Conservation (phyloP, 1,140 invertebrate genomes). For the Phortica variegata region DNA sequence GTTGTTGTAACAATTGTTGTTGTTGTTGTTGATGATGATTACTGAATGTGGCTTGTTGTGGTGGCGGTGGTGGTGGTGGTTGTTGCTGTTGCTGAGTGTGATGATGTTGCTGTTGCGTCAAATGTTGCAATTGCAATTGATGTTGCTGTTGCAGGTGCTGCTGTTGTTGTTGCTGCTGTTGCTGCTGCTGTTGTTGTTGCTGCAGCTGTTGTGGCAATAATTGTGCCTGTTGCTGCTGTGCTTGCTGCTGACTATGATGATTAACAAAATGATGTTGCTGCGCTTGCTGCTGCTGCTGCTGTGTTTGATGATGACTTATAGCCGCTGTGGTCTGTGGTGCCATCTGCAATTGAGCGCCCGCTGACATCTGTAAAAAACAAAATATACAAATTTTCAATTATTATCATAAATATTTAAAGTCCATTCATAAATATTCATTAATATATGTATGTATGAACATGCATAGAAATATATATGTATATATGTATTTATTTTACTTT, state of each 20-base stretch:
- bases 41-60: constrained; percentile 16
- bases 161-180: constrained; percentile 31
- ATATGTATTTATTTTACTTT: no score
- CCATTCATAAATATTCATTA: no score
- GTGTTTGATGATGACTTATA: constrained; percentile 69
- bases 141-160: constrained; percentile 21
- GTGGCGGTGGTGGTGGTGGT: constrained; percentile 11
- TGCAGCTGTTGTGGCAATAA: constrained; percentile 24
- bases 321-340: constrained; percentile 86
- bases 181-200: constrained; percentile 19
- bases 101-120: constrained; percentile 14
- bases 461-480: no score
- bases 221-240: neutral
- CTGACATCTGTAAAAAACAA: constrained; percentile 78
- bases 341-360: constrained; percentile 92
- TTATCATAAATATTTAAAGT: no score
- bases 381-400: no score
- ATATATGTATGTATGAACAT: no score
- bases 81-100: constrained; percentile 11
- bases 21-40: constrained; percentile 25
- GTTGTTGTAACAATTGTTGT: constrained; percentile 38
- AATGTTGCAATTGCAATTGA: constrained; percentile 35
- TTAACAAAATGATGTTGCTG: constrained; percentile 41
- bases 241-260: constrained; percentile 37
- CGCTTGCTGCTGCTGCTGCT: constrained; percentile 29